phyloP scores from a whole-genome alignment of 2,888 invertebrate genomes.

The Aleiodes leptofemur region DNA sequence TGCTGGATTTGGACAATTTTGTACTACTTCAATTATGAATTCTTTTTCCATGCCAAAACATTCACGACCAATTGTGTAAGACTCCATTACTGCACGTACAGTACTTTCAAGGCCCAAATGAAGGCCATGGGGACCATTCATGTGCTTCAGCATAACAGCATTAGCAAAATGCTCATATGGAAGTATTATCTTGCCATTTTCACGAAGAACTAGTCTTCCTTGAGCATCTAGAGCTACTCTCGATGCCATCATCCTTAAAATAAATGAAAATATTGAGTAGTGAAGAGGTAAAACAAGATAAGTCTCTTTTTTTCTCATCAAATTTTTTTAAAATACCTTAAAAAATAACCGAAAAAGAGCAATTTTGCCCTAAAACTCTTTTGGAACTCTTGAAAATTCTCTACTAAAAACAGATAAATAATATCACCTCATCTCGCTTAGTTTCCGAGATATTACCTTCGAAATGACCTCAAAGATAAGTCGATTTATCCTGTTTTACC shows the following conservation, averaged over 20 bases:
- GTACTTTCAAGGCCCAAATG: conserved; percentile 91
- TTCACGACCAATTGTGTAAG: conserved; percentile 88
- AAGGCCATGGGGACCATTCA: conserved; percentile 91
- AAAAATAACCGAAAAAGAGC: too few relatives aligned
- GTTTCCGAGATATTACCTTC: too few relatives aligned
- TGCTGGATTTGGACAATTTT: conserved; percentile 91
- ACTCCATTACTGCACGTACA: conserved; percentile 89
- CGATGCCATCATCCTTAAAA: conserved; percentile 87
- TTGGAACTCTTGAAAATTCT: too few relatives aligned
- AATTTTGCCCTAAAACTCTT: too few relatives aligned
- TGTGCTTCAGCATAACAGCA: conserved; percentile 93
- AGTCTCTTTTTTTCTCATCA: too few relatives aligned
- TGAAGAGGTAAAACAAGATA: too few relatives aligned
- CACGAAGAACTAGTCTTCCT: conserved; percentile 87
- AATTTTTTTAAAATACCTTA: too few relatives aligned
- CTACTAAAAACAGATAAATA: too few relatives aligned
- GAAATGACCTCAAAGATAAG: too few relatives aligned
- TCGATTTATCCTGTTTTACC: too few relatives aligned
- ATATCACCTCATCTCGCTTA: too few relatives aligned
- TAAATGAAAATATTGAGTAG: not conserved
- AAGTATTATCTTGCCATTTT: conserved; percentile 92
- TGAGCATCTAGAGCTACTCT: conserved; percentile 89
- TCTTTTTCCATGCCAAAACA: conserved; percentile 94
- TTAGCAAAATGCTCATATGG: conserved; percentile 94
- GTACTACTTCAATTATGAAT: conserved; percentile 91